Base-by-base conservation (phyloP, 35 echinoderm and acorn worm genomes). In the Lytechinus variegatus region DNA sequence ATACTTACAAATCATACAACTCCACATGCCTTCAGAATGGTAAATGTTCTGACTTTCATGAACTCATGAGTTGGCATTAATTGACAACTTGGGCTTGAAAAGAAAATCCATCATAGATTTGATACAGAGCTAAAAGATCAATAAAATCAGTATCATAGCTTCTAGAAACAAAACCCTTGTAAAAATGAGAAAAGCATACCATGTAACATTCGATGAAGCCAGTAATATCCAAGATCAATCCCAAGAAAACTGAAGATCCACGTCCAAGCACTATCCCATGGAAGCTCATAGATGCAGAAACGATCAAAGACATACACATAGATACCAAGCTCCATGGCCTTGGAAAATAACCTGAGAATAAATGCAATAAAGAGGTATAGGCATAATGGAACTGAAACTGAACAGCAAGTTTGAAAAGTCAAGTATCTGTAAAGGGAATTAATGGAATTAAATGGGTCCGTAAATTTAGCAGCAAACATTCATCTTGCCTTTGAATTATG, bases 121-220 rank as follows among this genome's bases (percentile, higher is more conserved):
- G 13, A 58, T 11, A 58, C 9, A 6, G 66, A 24, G n/a, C 16
- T 60, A 19, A 24, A 79, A 79, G 4, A 79, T 24, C 66, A 27
- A 79, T 79, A 79, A 24, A 16, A 79, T 24, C 21, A 79, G 21
- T 9, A n/a, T 24, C 16, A 24, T 79, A 79, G 66, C 66, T 60
- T 10, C 16, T 60, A 60, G 13, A 94, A 54, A 54, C 10, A 13
- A 56, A 28, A 27, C 60, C 61, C 92, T n/a, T 19, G 5, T 21
- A 12, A 4, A 27, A 29, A 8, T 10, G 19, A 21, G 28, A 10
- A 44, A 53, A 19, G 71, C 89, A 86, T 92, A 99, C 98, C 98
- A 96, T 99, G 98, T 89, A 97, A 92, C 96, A 96, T 91, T 33
- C 98, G 93, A 89, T 99, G 98, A 94, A 99, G 95, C 98, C 97